Percentiles rank a stretch among this genome's conserved stretches.
phyloP scores from a whole-genome alignment of 2,797 vertebrate genomes.

The Aselliscus stoliczkanus region DNA sequence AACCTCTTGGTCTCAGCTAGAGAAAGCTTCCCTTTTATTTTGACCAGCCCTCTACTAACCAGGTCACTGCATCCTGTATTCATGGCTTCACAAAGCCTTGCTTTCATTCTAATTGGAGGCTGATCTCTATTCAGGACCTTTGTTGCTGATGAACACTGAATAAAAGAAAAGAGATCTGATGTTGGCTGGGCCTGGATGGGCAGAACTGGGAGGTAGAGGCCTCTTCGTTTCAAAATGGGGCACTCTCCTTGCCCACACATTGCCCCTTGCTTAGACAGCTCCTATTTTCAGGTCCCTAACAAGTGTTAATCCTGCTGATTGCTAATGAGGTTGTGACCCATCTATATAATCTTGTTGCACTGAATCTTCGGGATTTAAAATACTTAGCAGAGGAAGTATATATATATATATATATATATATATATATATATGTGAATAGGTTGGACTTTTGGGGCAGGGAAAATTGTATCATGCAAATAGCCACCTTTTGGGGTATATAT shows the following conservation, averaged over 20 bases:
- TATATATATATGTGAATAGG: background rate
- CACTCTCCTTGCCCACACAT: background rate
- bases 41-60: constrained; percentile 3
- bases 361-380: background rate
- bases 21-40: constrained; percentile 49
- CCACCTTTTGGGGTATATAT: background rate
- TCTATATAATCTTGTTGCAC: background rate
- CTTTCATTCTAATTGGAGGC: constrained; percentile 15
- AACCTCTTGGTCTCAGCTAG: constrained; percentile 5
- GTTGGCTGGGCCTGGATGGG: background rate
- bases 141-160: constrained; percentile 9
- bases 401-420: no score
- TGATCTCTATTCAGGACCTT: constrained; percentile 45
- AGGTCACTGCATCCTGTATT: constrained; percentile 41
- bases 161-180: constrained; percentile 21
- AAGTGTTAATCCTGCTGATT: background rate
- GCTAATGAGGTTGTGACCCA: background rate
- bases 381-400: background rate
- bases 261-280: background rate
- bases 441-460: background rate
- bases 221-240: background rate
- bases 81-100: constrained; percentile 43
- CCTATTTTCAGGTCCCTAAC: background rate
- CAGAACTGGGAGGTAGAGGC: background rate
- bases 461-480: background rate